phyloP scores from a whole-genome alignment of 1,140 invertebrate genomes.

The Muscidifurax raptorellus region DNA sequence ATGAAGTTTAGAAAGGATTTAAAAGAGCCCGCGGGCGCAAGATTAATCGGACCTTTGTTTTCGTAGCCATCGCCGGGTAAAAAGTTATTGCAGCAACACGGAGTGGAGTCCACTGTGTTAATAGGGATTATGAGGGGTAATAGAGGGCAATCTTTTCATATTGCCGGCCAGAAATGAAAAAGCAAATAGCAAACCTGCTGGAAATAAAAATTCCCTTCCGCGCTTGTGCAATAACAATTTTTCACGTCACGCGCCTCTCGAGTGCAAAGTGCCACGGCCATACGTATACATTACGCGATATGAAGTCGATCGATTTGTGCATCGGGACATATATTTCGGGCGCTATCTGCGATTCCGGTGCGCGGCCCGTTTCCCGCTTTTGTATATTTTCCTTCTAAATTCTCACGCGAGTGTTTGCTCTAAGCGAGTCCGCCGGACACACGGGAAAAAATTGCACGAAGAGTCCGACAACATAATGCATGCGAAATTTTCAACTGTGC shows the following conservation, averaged over 20 bases:
- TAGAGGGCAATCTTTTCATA: constrained; percentile 1
- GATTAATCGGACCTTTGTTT: constrained; percentile 29
- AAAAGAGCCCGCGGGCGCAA: background rate
- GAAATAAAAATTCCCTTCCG: background rate
- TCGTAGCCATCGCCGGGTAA: background rate
- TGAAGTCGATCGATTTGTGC: constrained; percentile 32
- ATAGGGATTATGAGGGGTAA: constrained; percentile 27
- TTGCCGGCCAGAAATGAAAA: background rate
- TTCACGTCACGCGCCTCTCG: background rate
- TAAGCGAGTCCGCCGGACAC: background rate
- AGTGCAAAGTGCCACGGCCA: background rate
- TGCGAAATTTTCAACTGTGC: background rate
- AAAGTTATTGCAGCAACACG: background rate
- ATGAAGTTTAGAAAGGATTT: background rate
- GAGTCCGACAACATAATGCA: background rate
- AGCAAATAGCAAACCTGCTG: background rate
- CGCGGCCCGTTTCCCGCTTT: background rate
- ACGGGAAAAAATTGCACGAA: background rate
- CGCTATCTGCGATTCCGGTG: constrained; percentile 1
- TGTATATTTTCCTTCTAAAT: constrained; percentile 3
- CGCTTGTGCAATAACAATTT: constrained; percentile 19
- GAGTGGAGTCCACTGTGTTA: background rate
- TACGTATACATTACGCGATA: constrained; percentile 12
- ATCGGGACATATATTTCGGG: background rate
- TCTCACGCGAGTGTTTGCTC: background rate